These are phyloP conservation scores for Calephelis nemesis DNA, from an alignment of 1,140 invertebrate species.

Conservation along the genomic window DNA sequence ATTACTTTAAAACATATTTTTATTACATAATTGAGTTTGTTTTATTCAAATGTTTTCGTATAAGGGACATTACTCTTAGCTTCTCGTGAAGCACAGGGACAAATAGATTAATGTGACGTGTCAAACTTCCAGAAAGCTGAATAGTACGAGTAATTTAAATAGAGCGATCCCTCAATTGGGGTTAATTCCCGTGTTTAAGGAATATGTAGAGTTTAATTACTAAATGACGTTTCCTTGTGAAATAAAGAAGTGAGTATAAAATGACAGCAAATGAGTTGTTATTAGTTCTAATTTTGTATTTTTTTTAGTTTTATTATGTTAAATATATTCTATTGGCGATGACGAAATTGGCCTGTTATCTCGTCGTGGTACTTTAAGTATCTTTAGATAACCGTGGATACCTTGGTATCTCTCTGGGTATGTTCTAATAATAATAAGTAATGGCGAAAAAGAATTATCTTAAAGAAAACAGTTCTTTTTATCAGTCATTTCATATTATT, in stretches of 20 bases:
- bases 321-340: too few species aligned
- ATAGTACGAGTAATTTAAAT: constrained; percentile 75
- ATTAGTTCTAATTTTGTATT: background rate
- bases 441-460: too few species aligned
- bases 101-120: constrained; percentile 58
- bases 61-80: constrained; percentile 10
- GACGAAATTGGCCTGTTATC: too few species aligned
- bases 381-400: too few species aligned
- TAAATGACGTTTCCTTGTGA: constrained; percentile 37
- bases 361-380: too few species aligned
- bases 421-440: too few species aligned
- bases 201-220: constrained; percentile 74
- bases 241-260: constrained; percentile 32
- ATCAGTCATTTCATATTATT: too few species aligned
- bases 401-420: too few species aligned
- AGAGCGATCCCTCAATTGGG: constrained; percentile 77
- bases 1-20: too few species aligned
- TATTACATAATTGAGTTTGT: too few species aligned
- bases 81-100: constrained; percentile 18
- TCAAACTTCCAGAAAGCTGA: constrained; percentile 75
- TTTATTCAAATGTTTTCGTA: background rate
- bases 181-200: constrained; percentile 77
- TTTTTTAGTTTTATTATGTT: background rate
- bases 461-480: too few species aligned
- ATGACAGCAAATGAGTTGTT: constrained; percentile 12